Base-by-base conservation (phyloP, 2,797 vertebrate species). In the Hafferia zeledoni region DNA sequence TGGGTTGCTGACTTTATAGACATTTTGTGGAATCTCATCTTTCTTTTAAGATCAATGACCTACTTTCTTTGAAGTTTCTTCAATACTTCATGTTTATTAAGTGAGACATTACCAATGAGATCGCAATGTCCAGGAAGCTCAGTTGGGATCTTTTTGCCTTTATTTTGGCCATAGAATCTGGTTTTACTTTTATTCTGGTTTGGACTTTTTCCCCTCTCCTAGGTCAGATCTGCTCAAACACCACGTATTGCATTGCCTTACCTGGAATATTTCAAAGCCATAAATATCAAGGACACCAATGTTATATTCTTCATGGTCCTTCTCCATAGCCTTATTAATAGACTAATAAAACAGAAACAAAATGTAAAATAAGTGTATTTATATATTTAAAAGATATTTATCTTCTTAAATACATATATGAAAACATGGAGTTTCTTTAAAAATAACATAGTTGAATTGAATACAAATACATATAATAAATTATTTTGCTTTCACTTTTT, bases 211-310 rank as follows among this genome's bases (percentile, higher is more conserved):
- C 11, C 24, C 24, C 28, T 75, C 25, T 74, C 30, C 22, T 44
- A 53, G 30, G 18, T 78, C 47, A 94, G 57, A 83, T 57, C 14
- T 64, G 30, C 46, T 65, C 50, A 83, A 77, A 79, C 19, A 15
- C 35, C 9, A 11, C 53, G 18, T 35, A 89, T 22, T 80, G 20
- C 25, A 83, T 5, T 47, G 35, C 27, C 98, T 97, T 97, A 99
- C 99, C 98, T 99, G 99, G 97, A 99, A 99, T 97, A 99, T 99
- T 98, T 99, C 99, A 98, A 99, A 99, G 97, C 99, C 99, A 52
- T 99, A 99, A 97, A 99, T 99, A 96, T 99, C 99, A 94, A 99
- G 97, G 77, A 99, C 99, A 5, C 99, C 99, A 4, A 99, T 98
- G 91, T 99, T 99, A 71, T 99, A 98, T 89, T 99, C 99, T 96